phyloP scores from a whole-genome alignment of 2,113 vertebrate genomes.

The Procavia capensis region DNA sequence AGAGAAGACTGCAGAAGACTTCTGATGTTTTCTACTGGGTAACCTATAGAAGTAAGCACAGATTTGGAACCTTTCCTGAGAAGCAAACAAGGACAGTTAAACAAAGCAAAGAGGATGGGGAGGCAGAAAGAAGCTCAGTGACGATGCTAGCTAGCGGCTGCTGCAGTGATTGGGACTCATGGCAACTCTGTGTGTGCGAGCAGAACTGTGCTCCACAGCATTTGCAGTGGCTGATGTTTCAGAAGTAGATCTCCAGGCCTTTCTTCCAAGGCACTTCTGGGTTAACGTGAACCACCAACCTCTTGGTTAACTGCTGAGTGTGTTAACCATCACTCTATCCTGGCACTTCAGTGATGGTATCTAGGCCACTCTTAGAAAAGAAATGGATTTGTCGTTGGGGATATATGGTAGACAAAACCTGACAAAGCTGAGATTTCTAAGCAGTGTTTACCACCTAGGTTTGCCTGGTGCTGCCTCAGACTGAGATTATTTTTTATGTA shows the following conservation, averaged over 20 bases:
- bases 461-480: not conserved
- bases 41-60: not conserved
- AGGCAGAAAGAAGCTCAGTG: not conserved
- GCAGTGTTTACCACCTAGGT: rapidly evolving
- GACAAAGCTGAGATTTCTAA: rapidly evolving
- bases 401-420: rapidly evolving
- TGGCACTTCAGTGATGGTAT: too few species aligned
- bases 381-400: not conserved
- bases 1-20: not conserved
- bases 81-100: rapidly evolving
- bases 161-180: not conserved
- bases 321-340: not conserved
- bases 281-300: not conserved
- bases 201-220: not conserved
- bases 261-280: not conserved
- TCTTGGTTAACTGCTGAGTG: not conserved
- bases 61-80: not conserved
- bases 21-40: rapidly evolving
- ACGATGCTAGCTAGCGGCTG: not conserved
- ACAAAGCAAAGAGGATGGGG: rapidly evolving
- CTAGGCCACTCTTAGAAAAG: too few species aligned
- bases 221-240: not conserved
- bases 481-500: not conserved
- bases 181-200: not conserved
- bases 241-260: not conserved